Evolutionary conservation across 2,888 invertebrate genomes (phyloP).

Genomic region (Cantharis nigra): DNA sequence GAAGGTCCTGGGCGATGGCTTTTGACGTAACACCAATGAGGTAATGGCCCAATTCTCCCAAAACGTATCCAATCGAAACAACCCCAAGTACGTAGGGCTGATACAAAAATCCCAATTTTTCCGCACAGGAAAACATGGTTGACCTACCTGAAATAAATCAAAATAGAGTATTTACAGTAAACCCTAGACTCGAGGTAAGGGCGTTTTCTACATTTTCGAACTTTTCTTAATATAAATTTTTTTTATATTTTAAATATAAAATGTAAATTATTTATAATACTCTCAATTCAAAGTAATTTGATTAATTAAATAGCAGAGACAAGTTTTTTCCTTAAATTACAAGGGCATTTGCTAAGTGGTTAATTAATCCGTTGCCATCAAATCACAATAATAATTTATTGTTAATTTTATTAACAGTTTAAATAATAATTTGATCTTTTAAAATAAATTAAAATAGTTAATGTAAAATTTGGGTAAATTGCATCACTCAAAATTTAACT

Average conservation of each 20-base stretch:
- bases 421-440: background rate
- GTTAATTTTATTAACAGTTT: background rate
- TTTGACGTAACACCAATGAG: slow-evolving; percentile 88
- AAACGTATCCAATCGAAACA: slow-evolving; percentile 80
- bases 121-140: slow-evolving; percentile 34
- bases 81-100: slow-evolving; percentile 79
- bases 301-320: background rate
- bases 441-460: background rate
- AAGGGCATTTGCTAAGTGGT: background rate
- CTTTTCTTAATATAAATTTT: too few species aligned
- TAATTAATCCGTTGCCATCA: background rate
- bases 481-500: background rate
- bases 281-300: background rate
- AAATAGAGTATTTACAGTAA: background rate
- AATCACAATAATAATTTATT: background rate
- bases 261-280: background rate
- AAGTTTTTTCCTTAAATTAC: background rate
- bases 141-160: background rate
- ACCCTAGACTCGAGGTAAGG: background rate
- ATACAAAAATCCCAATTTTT: slow-evolving; percentile 71
- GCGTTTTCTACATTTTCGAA: too few species aligned
- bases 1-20: slow-evolving; percentile 81
- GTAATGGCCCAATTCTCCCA: slow-evolving; percentile 88
- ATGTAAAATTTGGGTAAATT: background rate
- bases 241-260: too few species aligned